Percentiles rank a stretch among this genome's conserved stretches.
Conservation (phyloP, 2,888 invertebrate genomes). For the Fragum whitleyi region DNA sequence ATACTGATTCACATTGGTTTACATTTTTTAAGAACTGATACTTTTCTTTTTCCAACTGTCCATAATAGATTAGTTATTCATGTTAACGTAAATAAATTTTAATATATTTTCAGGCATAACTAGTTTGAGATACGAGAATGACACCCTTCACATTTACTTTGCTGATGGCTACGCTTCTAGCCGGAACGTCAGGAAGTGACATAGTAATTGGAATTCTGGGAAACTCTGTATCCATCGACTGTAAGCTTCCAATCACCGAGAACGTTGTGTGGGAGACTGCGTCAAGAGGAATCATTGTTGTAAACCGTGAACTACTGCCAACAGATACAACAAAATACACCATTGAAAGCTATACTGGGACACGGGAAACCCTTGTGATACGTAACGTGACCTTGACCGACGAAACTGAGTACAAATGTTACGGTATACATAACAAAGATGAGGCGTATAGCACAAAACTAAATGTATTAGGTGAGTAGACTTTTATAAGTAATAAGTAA, state of each 20-base stretch:
- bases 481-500: too few relatives aligned
- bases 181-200: slow-evolving; percentile 37
- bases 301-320: slow-evolving; percentile 38
- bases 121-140: too few relatives aligned
- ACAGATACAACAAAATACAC: slow-evolving; percentile 45
- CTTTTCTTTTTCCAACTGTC: too few relatives aligned
- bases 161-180: not conserved
- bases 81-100: too few relatives aligned
- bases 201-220: slow-evolving; percentile 56
- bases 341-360: slow-evolving; percentile 44
- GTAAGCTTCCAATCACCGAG: slow-evolving; percentile 50
- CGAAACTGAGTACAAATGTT: slow-evolving; percentile 64
- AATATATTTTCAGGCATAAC: too few relatives aligned
- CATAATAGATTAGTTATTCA: too few relatives aligned
- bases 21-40: too few relatives aligned
- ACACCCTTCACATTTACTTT: not conserved
- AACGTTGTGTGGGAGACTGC: slow-evolving; percentile 49
- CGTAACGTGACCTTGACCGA: slow-evolving; percentile 61
- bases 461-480: slow-evolving; percentile 53
- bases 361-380: slow-evolving; percentile 59
- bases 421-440: slow-evolving; percentile 46
- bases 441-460: slow-evolving; percentile 38
- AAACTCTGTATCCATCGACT: slow-evolving; percentile 58
- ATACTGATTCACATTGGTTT: too few relatives aligned
- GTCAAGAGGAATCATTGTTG: slow-evolving; percentile 48